Base-by-base conservation (phyloP, 2,888 invertebrate genomes). In the Papilio demoleus region DNA sequence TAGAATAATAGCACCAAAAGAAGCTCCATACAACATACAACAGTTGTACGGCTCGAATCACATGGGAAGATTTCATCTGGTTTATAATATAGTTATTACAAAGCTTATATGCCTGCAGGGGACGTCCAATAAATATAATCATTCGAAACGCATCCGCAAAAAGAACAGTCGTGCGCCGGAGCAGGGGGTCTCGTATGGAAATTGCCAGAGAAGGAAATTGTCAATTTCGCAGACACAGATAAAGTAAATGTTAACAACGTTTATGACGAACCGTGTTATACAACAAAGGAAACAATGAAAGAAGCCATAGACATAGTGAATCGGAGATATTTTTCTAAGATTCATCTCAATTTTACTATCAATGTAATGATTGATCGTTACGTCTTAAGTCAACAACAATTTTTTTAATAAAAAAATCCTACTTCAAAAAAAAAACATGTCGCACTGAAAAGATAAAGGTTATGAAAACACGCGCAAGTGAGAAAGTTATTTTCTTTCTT, bases 121-220 rank as follows among this genome's bases (percentile, higher is more conserved):
- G 68, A 63, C 68, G 24, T 45, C 38, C 50, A 60, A 59, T 68
- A 36, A 36, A 64, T 64, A 59, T 59, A 59, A 68, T 64, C 64
- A 64, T 58, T 47, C 59, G 59, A 60, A 58, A 58, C 56, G 58
- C 58, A 65, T 62, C 47, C 40, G 65, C 60, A 65, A 70, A 63
- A 53, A 64, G 68, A 64, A 60, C 64, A 60, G 22, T 62, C 42
- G 58, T 50, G 47, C 38, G 50, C 68, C 79, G 85, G 83, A 83
- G 81, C 81, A 78, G 77, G 83, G 85, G 86, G 84, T 73, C 53
- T 76, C 79, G 75, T 72, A 75, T 80, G 79, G 79, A 79, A 81
- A 74, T 72, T 73, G 70, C 59, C 40, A 53, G 64, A 70, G 73
- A 81, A 86, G 90, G 90, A 91, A 84, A 84, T 88, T 79, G 82